Evolutionary conservation across 2,888 invertebrate genomes (phyloP).

Genomic region (Cataglyphis albicans): DNA sequence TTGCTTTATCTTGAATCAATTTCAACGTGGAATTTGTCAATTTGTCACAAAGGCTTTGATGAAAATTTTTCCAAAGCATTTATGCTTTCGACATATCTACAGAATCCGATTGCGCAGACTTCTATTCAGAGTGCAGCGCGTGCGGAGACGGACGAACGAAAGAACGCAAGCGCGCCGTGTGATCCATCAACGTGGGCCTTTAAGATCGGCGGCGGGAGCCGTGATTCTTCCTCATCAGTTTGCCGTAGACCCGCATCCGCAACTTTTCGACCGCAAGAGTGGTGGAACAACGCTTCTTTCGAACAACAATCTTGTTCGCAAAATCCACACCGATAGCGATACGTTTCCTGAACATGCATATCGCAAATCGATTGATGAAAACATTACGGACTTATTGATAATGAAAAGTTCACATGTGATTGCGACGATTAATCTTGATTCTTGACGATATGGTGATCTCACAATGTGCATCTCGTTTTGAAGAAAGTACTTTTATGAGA

Average conservation of each 20-base stretch:
- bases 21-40: background rate
- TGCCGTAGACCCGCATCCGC: slow-evolving; percentile 64
- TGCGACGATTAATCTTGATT: slow-evolving; percentile 11
- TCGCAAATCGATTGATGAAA: background rate
- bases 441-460: background rate
- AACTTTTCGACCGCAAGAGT: slow-evolving; percentile 57
- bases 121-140: background rate
- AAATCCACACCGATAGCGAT: background rate
- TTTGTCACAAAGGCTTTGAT: background rate
- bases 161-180: slow-evolving; percentile 70
- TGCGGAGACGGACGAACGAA: slow-evolving; percentile 17
- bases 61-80: background rate
- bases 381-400: background rate
- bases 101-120: background rate
- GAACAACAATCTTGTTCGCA: background rate
- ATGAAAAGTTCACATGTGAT: background rate
- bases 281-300: background rate
- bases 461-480: background rate
- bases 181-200: slow-evolving; percentile 57
- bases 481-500: background rate
- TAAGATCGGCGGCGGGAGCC: slow-evolving; percentile 67
- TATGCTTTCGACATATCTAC: background rate
- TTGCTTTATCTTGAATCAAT: background rate
- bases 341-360: background rate
- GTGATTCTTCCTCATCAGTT: slow-evolving; percentile 71